phyloP scores from a whole-genome alignment of 2,888 invertebrate species.

The Noctua janthe region DNA sequence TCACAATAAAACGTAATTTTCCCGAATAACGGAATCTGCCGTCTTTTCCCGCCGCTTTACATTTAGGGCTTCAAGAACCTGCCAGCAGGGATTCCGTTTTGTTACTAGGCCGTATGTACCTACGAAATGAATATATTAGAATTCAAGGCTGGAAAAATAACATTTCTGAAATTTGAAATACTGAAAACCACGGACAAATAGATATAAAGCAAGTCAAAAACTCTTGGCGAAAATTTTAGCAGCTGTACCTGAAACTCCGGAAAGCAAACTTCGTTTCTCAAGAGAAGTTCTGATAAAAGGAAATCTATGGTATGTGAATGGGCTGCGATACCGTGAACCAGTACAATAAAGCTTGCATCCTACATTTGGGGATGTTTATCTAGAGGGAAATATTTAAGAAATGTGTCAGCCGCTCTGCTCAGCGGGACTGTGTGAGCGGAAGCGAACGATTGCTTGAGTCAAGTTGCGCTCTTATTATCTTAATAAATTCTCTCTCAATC shows the following conservation, averaged over 20 bases:
- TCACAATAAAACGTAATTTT: too few relatives aligned
- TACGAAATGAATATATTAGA: neutral
- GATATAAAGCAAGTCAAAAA: neutral
- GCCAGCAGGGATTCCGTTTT: too few relatives aligned
- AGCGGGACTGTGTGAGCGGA: constrained; percentile 74
- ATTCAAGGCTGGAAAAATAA: too few relatives aligned
- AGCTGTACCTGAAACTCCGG: neutral
- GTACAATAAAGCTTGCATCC: constrained; percentile 38
- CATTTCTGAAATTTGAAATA: too few relatives aligned
- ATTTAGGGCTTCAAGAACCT: too few relatives aligned
- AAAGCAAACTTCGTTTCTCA: constrained; percentile 7
- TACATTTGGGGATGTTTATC: constrained; percentile 57
- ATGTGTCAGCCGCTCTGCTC: constrained; percentile 38
- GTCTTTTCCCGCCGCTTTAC: too few relatives aligned
- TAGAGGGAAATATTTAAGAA: constrained; percentile 53
- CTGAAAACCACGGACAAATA: neutral
- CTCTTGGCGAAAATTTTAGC: too few relatives aligned
- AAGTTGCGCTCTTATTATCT: constrained; percentile 73
- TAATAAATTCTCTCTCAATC: constrained; percentile 68
- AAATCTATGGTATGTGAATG: constrained; percentile 25
- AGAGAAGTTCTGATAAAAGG: neutral
- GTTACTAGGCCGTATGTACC: too few relatives aligned
- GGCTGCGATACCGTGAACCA: constrained; percentile 27
- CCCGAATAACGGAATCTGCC: too few relatives aligned
- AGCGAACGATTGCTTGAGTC: constrained; percentile 77